Evolutionary conservation across 1,140 invertebrate species (phyloP).

Genomic region (Drosophila takahashii): DNA sequence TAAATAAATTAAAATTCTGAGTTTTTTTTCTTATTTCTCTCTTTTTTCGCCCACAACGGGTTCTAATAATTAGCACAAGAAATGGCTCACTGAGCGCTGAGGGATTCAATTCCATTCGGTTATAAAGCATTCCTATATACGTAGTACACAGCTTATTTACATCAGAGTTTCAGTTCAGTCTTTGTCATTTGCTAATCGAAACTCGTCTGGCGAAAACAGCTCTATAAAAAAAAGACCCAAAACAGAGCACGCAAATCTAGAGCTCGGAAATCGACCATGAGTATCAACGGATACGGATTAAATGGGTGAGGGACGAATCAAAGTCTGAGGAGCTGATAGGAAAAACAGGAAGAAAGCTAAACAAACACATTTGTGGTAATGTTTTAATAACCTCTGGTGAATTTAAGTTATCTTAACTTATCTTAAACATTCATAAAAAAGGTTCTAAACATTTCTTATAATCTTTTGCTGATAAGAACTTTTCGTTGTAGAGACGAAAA

Average conservation of each 20-base stretch:
- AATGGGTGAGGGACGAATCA: slow-evolving; percentile 28
- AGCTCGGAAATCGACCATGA: slow-evolving; percentile 26
- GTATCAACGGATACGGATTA: slow-evolving; percentile 18
- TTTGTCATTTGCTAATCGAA: slow-evolving; percentile 40
- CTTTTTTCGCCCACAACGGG: slow-evolving; percentile 46
- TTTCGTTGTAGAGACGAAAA: slow-evolving; percentile 1
- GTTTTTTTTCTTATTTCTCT: slow-evolving; percentile 32
- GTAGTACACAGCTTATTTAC: slow-evolving; percentile 33
- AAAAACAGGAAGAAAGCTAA: slow-evolving; percentile 11
- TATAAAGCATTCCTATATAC: neutral
- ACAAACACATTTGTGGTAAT: neutral
- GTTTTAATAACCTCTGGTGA: neutral
- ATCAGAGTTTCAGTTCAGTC: slow-evolving; percentile 27
- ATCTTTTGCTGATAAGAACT: slow-evolving; percentile 7
- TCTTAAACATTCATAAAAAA: slow-evolving; percentile 14
- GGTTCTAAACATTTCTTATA: neutral
- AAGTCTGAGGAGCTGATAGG: neutral
- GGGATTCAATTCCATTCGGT: slow-evolving; percentile 4
- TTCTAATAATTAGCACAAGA: slow-evolving; percentile 69
- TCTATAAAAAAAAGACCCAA: slow-evolving; percentile 24
- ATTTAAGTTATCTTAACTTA: slow-evolving; percentile 5
- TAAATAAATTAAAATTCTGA: slow-evolving; percentile 59
- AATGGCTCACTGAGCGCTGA: slow-evolving; percentile 33
- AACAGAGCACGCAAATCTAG: slow-evolving; percentile 35
- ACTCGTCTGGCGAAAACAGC: slow-evolving; percentile 42